Conservation (phyloP, 2,113 vertebrate genomes). For the Apteryx owenii region DNA sequence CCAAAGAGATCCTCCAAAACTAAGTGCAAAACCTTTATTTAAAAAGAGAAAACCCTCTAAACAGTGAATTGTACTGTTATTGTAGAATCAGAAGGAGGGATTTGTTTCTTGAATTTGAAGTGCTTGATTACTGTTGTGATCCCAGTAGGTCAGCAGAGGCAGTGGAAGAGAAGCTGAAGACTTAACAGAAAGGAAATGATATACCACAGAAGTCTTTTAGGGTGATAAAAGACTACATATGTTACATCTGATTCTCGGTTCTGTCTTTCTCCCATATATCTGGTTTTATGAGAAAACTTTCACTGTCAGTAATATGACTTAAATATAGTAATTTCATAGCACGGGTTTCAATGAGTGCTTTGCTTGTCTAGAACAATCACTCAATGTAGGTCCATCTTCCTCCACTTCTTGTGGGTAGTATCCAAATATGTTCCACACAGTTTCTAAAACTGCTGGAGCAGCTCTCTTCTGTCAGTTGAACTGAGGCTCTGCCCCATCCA, state of each 20-base stretch:
- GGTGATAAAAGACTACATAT: neutral
- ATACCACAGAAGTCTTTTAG: neutral
- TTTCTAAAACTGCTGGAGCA: neutral
- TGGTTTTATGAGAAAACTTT: neutral
- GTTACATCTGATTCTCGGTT: neutral
- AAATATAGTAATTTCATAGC: neutral
- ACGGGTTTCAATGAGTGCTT: no score
- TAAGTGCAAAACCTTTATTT: neutral
- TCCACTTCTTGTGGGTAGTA: no score
- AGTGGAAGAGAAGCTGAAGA: neutral
- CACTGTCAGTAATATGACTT: no score
- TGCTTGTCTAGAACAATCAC: neutral
- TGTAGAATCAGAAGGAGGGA: fast-evolving
- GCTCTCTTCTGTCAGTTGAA: neutral
- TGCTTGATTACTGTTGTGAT: neutral
- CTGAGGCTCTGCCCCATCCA: neutral
- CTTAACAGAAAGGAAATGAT: neutral
- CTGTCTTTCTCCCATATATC: neutral
- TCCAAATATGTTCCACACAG: neutral
- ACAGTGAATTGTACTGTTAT: fast-evolving
- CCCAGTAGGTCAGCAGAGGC: neutral
- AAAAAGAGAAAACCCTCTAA: neutral
- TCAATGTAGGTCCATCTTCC: neutral
- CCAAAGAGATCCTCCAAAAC: neutral
- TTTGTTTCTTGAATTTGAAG: neutral